Evolutionary conservation across 2,113 vertebrate genomes (phyloP), one percentile per base, ranked within the genome.

Genomic region (Ammodytes dubius): DNA sequence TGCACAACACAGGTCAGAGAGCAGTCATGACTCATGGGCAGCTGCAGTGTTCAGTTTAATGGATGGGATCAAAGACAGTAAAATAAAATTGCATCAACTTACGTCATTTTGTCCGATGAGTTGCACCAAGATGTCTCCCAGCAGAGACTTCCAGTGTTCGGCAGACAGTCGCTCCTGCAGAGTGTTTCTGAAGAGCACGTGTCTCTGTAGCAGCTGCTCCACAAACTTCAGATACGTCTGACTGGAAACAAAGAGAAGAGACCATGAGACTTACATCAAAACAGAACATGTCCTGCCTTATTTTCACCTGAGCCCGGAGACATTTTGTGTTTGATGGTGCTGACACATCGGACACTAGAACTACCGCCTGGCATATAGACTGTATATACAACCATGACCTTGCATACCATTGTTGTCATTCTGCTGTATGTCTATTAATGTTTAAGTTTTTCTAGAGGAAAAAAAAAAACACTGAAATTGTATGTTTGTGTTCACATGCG

Each of bases 121-220:
- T 80, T 94, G 93, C 57, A 95, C 90, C 67, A 96, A 88, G 14
- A 95, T 90, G 59, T 96, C 95, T 71, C 94, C 95, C 1, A 95
- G 52, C 42, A 93, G 87, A 78, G 89, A 93, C 5, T 92, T 95
- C 90, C 94, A 94, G 84, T 93, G 92, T 27, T 93, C 88, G 0
- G 88, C 86, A 2, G 87, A 88, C 2, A 96, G 42, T 1, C 93
- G 86, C 65, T 95, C 94, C 85, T 96, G 94, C 77, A 96, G 92
- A 5, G 83, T 92, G 89, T 95, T 95, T 53, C 94, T 92, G 94
- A 96, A 95, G 75, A 92, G 84, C 27, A 95, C 83, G 43, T 95
- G 95, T 37, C 91, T 80, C 93, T 95, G 94, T 3, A 94, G 50
- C 82, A 96, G 90, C 90, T 93, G 91, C 88, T 95, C 93, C 86